Evolutionary conservation across 2,888 invertebrate species (phyloP).

Genomic region (Amphipyra berbera): DNA sequence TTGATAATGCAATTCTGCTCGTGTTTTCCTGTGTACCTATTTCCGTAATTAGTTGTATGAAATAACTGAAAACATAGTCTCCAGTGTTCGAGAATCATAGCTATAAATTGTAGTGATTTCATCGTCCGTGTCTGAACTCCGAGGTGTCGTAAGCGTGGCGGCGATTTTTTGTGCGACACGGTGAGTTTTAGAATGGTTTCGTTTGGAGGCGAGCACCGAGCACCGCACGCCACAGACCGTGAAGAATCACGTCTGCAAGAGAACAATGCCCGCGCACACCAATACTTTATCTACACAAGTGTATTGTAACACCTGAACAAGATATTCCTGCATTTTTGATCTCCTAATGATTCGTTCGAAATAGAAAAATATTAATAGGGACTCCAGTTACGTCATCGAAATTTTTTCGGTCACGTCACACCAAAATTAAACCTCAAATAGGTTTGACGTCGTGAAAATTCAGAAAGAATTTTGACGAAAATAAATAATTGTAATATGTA

Average conservation of each 20-base stretch:
- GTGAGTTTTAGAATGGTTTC: slow-evolving; percentile 52
- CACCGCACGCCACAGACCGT: slow-evolving; percentile 64
- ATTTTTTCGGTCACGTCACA: not conserved
- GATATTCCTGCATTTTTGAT: not conserved
- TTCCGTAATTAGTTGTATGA: not conserved
- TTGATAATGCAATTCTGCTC: not conserved
- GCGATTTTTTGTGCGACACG: slow-evolving; percentile 60
- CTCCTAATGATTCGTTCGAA: not conserved
- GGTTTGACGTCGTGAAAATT: not conserved
- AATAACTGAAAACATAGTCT: not conserved
- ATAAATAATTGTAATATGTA: not conserved
- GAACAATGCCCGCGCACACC: slow-evolving; percentile 61
- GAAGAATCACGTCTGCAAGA: slow-evolving; percentile 68
- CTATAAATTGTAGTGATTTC: slow-evolving; percentile 45
- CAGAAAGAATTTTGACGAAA: not conserved
- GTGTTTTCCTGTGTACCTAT: not conserved
- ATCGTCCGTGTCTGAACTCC: slow-evolving; percentile 42
- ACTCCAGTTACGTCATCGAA: not conserved
- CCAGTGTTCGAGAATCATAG: slow-evolving; percentile 16
- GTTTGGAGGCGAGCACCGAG: slow-evolving; percentile 54
- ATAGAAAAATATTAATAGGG: not conserved
- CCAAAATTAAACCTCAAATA: not conserved
- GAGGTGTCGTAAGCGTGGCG: slow-evolving; percentile 41
- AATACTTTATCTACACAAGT: slow-evolving; percentile 29
- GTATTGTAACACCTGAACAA: slow-evolving; percentile 27